Base-by-base conservation (phyloP, 1,140 invertebrate species). In the Rhyzopertha dominica region DNA sequence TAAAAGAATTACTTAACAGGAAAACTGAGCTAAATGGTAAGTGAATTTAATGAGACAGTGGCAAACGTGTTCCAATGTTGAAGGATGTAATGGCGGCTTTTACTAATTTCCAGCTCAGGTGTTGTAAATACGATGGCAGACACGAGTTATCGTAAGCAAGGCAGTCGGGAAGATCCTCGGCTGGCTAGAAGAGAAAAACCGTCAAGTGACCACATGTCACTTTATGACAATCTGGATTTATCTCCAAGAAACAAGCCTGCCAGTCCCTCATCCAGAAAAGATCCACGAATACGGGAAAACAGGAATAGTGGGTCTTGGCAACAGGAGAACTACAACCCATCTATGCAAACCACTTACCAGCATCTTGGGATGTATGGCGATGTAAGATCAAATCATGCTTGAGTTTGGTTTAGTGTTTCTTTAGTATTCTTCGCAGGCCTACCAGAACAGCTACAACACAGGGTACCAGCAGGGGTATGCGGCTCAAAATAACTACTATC, bases 341-440 rank as follows among this genome's bases (percentile, higher is more conserved):
- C 16, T 40, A 18, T 42, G 24, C 46, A 48, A 43, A 48, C 39
- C 13, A 26, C 46, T 16, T 48, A 42, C 25, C 46, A 48, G 30
- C 39, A 42, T 43, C 30, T 43, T 30, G 38, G 32, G 10, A 41
- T 48, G 39, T 42, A 43, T 31, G 22, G 14, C 37, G 46, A 48
- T 42, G 46, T 48, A 43, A 48, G 46, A 42, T 42, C 12, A 17
- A 18, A 38, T 31, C n/a, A 2, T 31, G 17, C 8, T 25, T 13
- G 25, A 16, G 25, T 14, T 9, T 32, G 25, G 9, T 30, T 42
- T 42, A 42, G 10, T 42, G 46, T 39, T 29, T 24, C 35, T 16
- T 25, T 40, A 48, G 34, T 48, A 48, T 37, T 36, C 38, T 24
- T 22, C 39, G 3, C 46, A 42, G 25, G 40, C 23, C 19, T 48